A percentile compares a stretch with the other conserved stretches of the same genome.
Conservation (phyloP, 2,797 vertebrate species). For the Pogoniulus pusillus region DNA sequence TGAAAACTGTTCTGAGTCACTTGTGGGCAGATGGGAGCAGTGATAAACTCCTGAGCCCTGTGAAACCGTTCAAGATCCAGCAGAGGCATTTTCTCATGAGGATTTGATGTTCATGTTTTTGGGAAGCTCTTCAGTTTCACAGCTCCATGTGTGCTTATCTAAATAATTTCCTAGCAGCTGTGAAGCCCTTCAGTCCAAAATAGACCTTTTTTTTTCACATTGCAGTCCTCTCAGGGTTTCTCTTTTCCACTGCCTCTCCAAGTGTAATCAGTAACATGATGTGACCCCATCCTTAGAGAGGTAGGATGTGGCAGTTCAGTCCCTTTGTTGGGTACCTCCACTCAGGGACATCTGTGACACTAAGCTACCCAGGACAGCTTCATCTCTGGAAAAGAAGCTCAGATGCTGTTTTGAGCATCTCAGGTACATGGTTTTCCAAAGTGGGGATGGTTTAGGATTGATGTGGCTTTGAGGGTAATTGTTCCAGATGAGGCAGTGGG, state of each 20-base stretch:
- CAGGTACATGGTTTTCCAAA: conserved; percentile 2
- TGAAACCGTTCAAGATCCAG: neutral
- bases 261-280: neutral
- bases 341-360: fast-evolving
- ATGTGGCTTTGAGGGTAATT: neutral
- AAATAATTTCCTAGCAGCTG: neutral
- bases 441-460: neutral
- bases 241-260: neutral
- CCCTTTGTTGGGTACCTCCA: neutral
- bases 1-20: neutral
- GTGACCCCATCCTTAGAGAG: neutral
- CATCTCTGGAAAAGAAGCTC: neutral
- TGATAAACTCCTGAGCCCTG: neutral
- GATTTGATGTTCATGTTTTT: neutral
- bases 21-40: neutral
- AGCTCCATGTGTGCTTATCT: neutral
- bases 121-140: conserved; percentile 22
- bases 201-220: neutral
- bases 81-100: neutral
- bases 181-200: neutral
- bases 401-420: neutral
- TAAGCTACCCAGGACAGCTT: neutral
- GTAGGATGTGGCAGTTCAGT: fast-evolving
- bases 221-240: neutral
- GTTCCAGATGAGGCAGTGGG: conserved; percentile 42